A percentile compares a stretch with the other conserved stretches of the same genome.
Evolutionary conservation across 53 echinoderm and acorn worm genomes (phyloP).

Genomic region (Mesocentrotus franciscanus): DNA sequence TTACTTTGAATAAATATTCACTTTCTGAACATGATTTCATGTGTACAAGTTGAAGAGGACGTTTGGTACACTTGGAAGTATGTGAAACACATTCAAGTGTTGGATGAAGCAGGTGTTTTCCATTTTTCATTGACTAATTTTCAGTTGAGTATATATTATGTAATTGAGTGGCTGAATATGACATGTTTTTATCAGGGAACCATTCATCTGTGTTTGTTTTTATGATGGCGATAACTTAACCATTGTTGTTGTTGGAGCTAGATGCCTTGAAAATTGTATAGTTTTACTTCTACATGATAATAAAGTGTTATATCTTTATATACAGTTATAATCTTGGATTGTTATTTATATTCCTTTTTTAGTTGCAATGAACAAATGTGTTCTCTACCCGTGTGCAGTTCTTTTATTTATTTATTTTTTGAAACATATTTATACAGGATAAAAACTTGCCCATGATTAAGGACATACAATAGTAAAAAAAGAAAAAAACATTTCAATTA

Average conservation of each 20-base stretch:
- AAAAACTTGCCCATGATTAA: too few species aligned
- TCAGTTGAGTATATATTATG: neutral
- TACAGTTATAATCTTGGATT: neutral
- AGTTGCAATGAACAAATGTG: neutral
- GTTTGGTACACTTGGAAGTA: too few species aligned
- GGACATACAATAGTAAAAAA: too few species aligned
- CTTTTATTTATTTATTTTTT: too few species aligned
- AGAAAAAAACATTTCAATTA: too few species aligned
- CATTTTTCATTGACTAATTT: neutral
- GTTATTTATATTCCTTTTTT: neutral
- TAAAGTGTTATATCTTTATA: neutral
- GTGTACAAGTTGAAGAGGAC: neutral
- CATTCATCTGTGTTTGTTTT: neutral
- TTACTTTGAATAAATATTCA: too few species aligned
- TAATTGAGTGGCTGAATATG: neutral
- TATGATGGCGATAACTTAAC: neutral
- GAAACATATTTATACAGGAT: too few species aligned
- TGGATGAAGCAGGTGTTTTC: neutral
- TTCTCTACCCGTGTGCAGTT: too few species aligned
- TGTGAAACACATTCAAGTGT: too few species aligned
- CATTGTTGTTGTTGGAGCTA: neutral
- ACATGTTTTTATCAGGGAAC: neutral
- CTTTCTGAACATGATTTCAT: neutral
- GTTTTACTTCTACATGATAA: slow-evolving; percentile 8
- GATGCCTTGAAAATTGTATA: neutral